phyloP scores from a whole-genome alignment of 2,797 vertebrate genomes.

The Leontopithecus rosalia region DNA sequence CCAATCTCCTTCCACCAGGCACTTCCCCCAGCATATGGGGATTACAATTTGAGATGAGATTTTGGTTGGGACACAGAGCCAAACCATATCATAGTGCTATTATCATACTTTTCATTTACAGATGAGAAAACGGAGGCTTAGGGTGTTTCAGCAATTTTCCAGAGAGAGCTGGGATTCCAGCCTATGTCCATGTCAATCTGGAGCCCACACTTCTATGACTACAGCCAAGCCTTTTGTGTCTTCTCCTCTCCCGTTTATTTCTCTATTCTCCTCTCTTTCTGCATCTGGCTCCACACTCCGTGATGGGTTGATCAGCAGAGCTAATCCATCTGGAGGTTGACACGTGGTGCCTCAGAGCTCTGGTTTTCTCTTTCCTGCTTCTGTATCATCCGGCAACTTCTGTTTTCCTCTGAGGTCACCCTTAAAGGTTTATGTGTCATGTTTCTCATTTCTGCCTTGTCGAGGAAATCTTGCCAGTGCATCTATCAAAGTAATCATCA shows the following conservation, averaged over 20 bases:
- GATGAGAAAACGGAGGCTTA: neutral
- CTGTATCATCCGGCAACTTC: slow-evolving; percentile 85
- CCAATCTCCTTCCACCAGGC: neutral
- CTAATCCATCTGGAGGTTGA: slow-evolving; percentile 84
- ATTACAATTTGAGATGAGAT: neutral
- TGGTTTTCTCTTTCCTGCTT: slow-evolving; percentile 82
- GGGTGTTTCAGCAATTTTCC: neutral
- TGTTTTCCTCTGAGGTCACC: slow-evolving; percentile 88
- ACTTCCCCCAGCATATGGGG: neutral
- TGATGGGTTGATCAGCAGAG: slow-evolving; percentile 79
- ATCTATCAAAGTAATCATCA: slow-evolving; percentile 92
- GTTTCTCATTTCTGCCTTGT: slow-evolving; percentile 92
- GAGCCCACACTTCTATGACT: rapidly evolving
- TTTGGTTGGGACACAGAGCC: neutral
- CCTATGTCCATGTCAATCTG: rapidly evolving
- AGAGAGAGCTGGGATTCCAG: neutral
- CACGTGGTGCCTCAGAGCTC: slow-evolving; percentile 79
- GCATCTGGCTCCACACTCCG: slow-evolving; percentile 71
- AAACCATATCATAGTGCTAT: neutral
- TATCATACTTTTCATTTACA: neutral
- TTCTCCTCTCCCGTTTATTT: rapidly evolving
- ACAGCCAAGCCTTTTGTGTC: rapidly evolving
- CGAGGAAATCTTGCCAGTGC: slow-evolving; percentile 87
- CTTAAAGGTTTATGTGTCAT: slow-evolving; percentile 87
- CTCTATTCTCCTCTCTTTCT: neutral